A percentile compares a stretch with the other conserved stretches of the same genome.
Conservation (phyloP, 2,888 invertebrate species). For the Melolontha melolontha region DNA sequence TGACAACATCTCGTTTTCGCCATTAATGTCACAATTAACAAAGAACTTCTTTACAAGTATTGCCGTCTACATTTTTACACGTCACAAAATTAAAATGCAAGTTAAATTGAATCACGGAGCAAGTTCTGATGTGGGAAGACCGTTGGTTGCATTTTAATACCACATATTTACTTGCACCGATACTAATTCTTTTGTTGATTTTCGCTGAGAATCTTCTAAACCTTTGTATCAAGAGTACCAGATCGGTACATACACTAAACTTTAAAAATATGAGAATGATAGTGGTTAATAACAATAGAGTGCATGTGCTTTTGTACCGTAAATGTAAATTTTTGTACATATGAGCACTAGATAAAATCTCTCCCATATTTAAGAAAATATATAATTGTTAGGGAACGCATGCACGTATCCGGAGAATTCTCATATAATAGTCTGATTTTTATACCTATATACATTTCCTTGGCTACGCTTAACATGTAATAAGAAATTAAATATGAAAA, state of each 20-base stretch:
- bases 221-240: constrained; percentile 5
- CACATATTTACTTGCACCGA: constrained; percentile 3
- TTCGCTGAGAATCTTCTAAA: constrained; percentile 26
- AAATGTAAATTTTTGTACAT: constrained; percentile 33
- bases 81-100: constrained; percentile 14
- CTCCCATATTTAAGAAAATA: constrained; percentile 31
- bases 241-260: constrained; percentile 3
- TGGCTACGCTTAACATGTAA: too few relatives aligned
- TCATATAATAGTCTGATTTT: too few relatives aligned
- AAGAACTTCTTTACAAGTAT: background rate
- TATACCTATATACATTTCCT: too few relatives aligned
- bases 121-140: constrained; percentile 17
- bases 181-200: constrained; percentile 29
- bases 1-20: too few relatives aligned
- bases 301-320: constrained; percentile 21
- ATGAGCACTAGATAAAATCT: constrained; percentile 28
- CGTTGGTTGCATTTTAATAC: constrained; percentile 14
- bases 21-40: too few relatives aligned
- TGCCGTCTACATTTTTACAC: constrained; percentile 19
- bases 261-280: constrained; percentile 10
- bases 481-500: too few relatives aligned
- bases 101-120: constrained; percentile 19
- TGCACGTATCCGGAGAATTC: background rate
- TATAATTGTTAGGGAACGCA: constrained; percentile 12
- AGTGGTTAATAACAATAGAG: constrained; percentile 31